Evolutionary conservation across 1,140 invertebrate genomes (phyloP).

Genomic region (Reticulitermes speratus): DNA sequence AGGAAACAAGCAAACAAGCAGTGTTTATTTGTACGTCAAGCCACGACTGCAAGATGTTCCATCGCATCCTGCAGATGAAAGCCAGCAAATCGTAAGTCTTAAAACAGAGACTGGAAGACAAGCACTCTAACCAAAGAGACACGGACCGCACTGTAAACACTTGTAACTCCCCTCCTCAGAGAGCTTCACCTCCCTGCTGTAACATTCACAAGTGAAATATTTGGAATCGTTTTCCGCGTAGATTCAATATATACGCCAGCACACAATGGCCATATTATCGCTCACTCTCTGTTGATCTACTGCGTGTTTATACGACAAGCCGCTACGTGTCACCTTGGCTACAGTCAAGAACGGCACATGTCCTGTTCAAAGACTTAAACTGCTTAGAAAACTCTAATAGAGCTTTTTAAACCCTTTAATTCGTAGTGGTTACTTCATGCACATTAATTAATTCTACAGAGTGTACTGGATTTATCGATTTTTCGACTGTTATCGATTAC

Average conservation of each 20-base stretch:
- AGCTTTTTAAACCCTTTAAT: too few relatives aligned
- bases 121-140: background rate
- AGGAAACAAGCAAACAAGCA: too few relatives aligned
- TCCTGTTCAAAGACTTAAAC: background rate
- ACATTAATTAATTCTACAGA: too few relatives aligned
- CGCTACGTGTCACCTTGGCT: background rate
- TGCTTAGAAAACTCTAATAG: too few relatives aligned
- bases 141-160: too few relatives aligned
- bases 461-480: too few relatives aligned
- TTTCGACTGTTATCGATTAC: too few relatives aligned
- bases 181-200: background rate
- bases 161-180: background rate
- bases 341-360: background rate
- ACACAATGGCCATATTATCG: conserved; percentile 2
- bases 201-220: background rate
- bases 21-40: too few relatives aligned
- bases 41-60: too few relatives aligned
- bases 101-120: background rate
- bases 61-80: background rate
- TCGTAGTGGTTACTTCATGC: too few relatives aligned
- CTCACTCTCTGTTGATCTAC: background rate
- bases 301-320: background rate
- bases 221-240: background rate
- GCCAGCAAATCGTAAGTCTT: background rate
- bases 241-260: background rate